These are phyloP conservation scores for Cecropterus lyciades DNA, from an alignment of 1,140 invertebrate genomes.

Conservation along the genomic window DNA sequence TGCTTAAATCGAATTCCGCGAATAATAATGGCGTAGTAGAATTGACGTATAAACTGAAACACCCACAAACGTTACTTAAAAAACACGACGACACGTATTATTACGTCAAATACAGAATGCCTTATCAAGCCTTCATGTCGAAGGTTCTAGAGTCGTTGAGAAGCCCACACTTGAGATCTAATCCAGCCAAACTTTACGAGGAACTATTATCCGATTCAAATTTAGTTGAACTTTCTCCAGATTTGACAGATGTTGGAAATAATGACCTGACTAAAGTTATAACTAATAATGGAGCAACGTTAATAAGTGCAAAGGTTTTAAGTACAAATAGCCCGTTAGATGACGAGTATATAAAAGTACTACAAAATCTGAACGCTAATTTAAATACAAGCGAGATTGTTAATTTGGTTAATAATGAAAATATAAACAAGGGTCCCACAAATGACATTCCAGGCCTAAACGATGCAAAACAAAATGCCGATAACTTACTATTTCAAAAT, in stretches of 20 bases:
- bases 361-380: conserved; percentile 46
- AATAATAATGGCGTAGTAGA: conserved; percentile 47
- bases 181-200: conserved; percentile 47
- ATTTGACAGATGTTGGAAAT: conserved; percentile 47
- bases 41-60: conserved; percentile 49
- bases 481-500: neutral
- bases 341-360: conserved; percentile 44
- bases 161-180: conserved; percentile 44
- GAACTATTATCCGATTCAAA: conserved; percentile 50
- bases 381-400: conserved; percentile 42
- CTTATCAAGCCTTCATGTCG: conserved; percentile 53
- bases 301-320: conserved; percentile 54
- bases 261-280: conserved; percentile 53
- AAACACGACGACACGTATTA: conserved; percentile 39
- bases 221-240: conserved; percentile 45
- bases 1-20: conserved; percentile 44
- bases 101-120: conserved; percentile 66
- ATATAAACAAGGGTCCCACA: neutral
- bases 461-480: neutral
- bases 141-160: conserved; percentile 44
- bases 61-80: conserved; percentile 36
- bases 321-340: conserved; percentile 33
- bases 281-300: conserved; percentile 46
- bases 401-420: conserved; percentile 22
- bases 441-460: too few relatives aligned